Conservation (phyloP, 2,888 invertebrate genomes). For the Apodemia duryi region DNA sequence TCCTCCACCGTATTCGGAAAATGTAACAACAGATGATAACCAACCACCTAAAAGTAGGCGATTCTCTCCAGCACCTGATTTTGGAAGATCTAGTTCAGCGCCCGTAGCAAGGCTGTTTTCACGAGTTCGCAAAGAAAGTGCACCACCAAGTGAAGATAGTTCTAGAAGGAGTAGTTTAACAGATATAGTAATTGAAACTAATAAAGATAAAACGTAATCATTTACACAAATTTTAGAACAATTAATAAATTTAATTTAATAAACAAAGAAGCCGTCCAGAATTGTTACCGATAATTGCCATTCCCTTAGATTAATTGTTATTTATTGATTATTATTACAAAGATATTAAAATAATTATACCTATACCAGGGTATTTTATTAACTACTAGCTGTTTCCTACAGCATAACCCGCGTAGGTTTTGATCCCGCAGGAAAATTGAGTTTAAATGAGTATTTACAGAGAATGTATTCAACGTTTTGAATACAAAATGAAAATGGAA, state of each 20-base stretch:
- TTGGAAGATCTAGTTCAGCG: constrained; percentile 52
- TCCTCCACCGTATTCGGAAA: constrained; percentile 67
- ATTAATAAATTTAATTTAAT: constrained; percentile 43
- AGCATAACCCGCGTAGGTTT: too few species aligned
- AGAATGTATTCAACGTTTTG: too few species aligned
- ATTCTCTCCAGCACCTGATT: constrained; percentile 66
- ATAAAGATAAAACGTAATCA: constrained; percentile 68
- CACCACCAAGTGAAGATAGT: constrained; percentile 43
- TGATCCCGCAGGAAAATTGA: too few species aligned
- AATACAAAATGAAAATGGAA: too few species aligned
- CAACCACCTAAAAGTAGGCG: constrained; percentile 55
- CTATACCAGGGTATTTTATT: constrained; percentile 2
- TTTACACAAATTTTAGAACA: constrained; percentile 48
- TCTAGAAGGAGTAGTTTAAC: constrained; percentile 68
- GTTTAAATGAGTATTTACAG: too few species aligned
- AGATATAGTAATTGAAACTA: constrained; percentile 71
- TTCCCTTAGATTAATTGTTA: constrained; percentile 24
- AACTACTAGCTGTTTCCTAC: not conserved
- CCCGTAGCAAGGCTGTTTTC: constrained; percentile 69
- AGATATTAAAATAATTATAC: constrained; percentile 15
- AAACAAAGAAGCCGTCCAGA: constrained; percentile 31
- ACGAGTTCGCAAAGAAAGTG: constrained; percentile 62
- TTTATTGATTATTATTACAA: constrained; percentile 1
- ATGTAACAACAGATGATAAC: constrained; percentile 39
- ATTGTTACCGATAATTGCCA: constrained; percentile 19